A percentile compares a stretch with the other conserved stretches of the same genome.
phyloP scores from a whole-genome alignment of 2,797 vertebrate genomes.

The Siniperca obscura region DNA sequence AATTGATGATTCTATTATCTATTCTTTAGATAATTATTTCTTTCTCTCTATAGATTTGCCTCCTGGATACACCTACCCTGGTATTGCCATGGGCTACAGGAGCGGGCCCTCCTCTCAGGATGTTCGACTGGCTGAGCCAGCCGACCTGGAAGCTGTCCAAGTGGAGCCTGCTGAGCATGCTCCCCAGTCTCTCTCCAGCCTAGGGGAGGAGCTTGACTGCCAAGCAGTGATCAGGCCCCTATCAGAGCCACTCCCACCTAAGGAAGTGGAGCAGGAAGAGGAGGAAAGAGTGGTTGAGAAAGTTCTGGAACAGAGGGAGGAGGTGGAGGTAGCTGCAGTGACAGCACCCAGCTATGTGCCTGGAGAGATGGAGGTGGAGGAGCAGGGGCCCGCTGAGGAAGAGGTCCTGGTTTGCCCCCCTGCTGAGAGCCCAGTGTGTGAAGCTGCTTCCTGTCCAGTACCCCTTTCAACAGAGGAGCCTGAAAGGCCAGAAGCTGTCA shows the following conservation, averaged over 20 bases:
- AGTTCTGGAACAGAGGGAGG: conserved; percentile 67
- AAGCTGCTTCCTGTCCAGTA: conserved; percentile 74
- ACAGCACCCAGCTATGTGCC: conserved; percentile 73
- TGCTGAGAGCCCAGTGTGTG: conserved; percentile 72
- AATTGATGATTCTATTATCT: conserved; percentile 18
- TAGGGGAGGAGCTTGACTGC: conserved; percentile 81
- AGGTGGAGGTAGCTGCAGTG: conserved; percentile 61
- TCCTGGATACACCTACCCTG: conserved; percentile 88
- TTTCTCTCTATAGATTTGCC: conserved; percentile 86
- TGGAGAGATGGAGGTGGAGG: conserved; percentile 63
- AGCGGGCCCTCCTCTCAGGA: conserved; percentile 84
- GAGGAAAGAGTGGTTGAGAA: conserved; percentile 54
- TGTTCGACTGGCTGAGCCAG: conserved; percentile 87
- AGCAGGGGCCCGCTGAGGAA: conserved; percentile 66
- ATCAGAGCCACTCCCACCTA: conserved; percentile 69
- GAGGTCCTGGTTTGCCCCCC: conserved; percentile 78
- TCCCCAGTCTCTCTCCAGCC: conserved; percentile 86
- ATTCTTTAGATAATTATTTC: conserved; percentile 2
- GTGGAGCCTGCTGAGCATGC: conserved; percentile 87
- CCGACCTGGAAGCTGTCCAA: conserved; percentile 90
- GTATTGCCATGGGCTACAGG: conserved; percentile 86
- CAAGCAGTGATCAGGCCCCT: conserved; percentile 79
- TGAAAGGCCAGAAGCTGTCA: conserved; percentile 73
- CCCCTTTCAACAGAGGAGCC: conserved; percentile 70
- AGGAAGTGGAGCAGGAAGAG: conserved; percentile 72